Evolutionary conservation across 2,888 invertebrate species (phyloP), one percentile per base, ranked within the genome.

Genomic region (Tenthredo mesomela): DNA sequence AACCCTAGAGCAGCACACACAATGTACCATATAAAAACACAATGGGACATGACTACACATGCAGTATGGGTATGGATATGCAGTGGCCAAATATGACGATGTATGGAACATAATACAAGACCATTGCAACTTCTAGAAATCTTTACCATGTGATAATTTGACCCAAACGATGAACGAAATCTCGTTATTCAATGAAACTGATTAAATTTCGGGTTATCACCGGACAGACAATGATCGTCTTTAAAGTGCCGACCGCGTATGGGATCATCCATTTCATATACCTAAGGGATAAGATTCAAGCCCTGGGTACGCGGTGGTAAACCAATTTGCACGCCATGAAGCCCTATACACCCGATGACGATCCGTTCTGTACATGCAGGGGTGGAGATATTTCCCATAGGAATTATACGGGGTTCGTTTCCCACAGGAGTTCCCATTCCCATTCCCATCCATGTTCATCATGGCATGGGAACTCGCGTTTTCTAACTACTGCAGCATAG

Each of bases 291-390:
- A 18, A 37, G n/a, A 61, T 29, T 80, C 10, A 15, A 61, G n/a
- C 58, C 29, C 33, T 33, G 29, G 78, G 47, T 47, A 40, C 33
- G 43, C 21, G 21, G 47, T 10, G 92, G 92, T 92, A 92, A 93
- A 93, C 92, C 92, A 93, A 93, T 93, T 93, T 93, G 91, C 92
- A 91, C 92, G 91, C 92, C 88, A 91, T 90, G 90, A 90, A 91
- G 89, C 89, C 71, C 43, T 40, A 61, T 88, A 54, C 61, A 61
- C 33, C 88, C 89, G 88, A 88, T 89, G 91, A 90, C 89, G 89
- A 67, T 82, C 25, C 78, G 58, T n/a, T 18, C 33, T 33, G 40
- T n/a, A 87, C 86, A 84, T 86, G 87, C n/a, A n/a, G n/a, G 87
- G 89, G 88, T 88, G 87, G 87, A 89, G 90, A 90, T 92, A 93